Base-by-base conservation (phyloP, 2,113 vertebrate species). In the Gymnorhina tibicen region DNA sequence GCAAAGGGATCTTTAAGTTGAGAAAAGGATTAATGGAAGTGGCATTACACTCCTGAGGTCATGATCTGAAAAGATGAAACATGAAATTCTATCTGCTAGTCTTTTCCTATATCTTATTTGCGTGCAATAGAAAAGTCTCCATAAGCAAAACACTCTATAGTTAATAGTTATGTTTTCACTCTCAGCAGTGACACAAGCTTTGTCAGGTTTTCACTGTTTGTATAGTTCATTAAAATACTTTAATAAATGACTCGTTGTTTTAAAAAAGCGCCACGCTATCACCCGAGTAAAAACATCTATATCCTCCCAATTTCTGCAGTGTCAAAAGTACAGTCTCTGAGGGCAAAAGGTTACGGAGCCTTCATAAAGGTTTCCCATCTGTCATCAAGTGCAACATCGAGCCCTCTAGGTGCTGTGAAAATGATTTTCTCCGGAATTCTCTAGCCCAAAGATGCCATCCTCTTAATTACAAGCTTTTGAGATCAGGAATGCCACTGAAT, bases 391-490 rank as follows among this genome's bases (percentile, higher is more conserved):
- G 35, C 78, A 55, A 94, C 92, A 91, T 94, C 89, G 39, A 95
- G 82, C 95, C 86, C 95, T 93, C 91, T 89, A 95, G 96, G 95
- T 96, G 87, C 84, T 87, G 86, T 69, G 97, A 95, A 96, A 95
- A 85, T 94, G 44, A 95, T 95, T 97, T 95, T 95, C 91, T 94
- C 60, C 3, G 42, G 90, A 91, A 91, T 95, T 87, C 96, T 96
- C 91, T 41, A 89, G 88, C 69, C 90, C 76, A 87, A 92, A 93
- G 91, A 96, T 95, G 96, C 94, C 97, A 96, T 97, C 85, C 93
- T 95, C 95, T 97, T 97, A 97, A 97, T 97, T 97, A 97, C 96
- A 92, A 96, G 95, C 95, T 85, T 91, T 94, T 86, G 94, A 97
- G 93, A 96, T 96, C 93, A 92, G 88, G 95, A 97, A 95, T 63